Base-by-base conservation (phyloP, 2,888 invertebrate genomes). In the Gastracanthus pulcherrimus region DNA sequence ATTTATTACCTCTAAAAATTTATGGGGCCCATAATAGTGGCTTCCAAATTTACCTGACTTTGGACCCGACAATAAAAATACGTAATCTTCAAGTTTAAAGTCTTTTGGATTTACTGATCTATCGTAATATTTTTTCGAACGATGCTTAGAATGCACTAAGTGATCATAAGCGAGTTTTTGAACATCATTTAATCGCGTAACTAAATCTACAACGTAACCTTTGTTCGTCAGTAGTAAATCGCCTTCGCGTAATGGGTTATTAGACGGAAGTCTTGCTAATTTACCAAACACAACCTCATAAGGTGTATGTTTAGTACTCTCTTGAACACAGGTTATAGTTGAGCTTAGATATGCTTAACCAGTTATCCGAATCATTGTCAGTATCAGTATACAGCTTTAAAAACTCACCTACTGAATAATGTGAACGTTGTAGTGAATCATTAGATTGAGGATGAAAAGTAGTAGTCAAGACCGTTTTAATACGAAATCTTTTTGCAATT, bases 351-450 rank as follows among this genome's bases (percentile, higher is more conserved):
- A 84, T 23, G 34, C 81, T 77, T 5, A 85, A 4, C 84, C 84
- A 85, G 26, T 83, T 70, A 16, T 85, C 83, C 85, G 85, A 86
- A 34, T 85, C 75, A 2, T 58, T 4, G 13, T 84, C 76, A 13
- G 60, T 75, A 7, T 34, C 38, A 1, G 80, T 62, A 41, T 81
- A 86, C 9, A 82, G 69, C 64, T 83, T 84, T n/a, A 85, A 55
- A 74, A 84, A 85, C 76, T 85, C 84, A 0, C 38, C 76, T 2
- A 85, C 41, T 0, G 81, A 71, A 26, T 80, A 76, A 55, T 85
- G 86, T 0, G 83, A 84, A 64, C 83, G 67, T 70, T 86, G 84
- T 4, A 85, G 19, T 0, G 82, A 83, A 0, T 82, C 83, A 31
- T 86, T 86, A 9, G 23, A 26, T 55, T 55, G 55, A 0, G 55